Evolutionary conservation across 2,113 vertebrate genomes (phyloP).

Genomic region (Rhinichthys klamathensis): DNA sequence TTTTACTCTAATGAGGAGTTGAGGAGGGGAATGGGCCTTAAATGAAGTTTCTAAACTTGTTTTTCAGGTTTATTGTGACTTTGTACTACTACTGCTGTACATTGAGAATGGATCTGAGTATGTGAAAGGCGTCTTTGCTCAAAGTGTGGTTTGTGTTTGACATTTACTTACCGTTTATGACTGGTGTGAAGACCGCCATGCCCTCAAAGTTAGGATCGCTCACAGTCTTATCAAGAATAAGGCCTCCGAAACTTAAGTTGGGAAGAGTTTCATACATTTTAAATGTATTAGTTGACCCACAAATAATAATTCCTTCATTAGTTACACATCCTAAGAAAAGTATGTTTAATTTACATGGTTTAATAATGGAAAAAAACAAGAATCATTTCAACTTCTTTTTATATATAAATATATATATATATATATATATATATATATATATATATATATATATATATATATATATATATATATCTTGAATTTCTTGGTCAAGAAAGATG

Average conservation of each 20-base stretch:
- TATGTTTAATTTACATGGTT: background rate
- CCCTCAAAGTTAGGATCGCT: slow-evolving; percentile 85
- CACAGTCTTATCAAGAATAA: slow-evolving; percentile 92
- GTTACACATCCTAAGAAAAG: background rate
- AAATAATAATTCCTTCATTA: background rate
- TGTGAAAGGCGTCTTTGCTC: background rate
- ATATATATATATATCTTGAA: no score
- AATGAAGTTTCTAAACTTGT: background rate
- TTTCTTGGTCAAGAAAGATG: background rate
- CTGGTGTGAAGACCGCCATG: slow-evolving; percentile 94
- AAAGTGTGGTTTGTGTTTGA: background rate
- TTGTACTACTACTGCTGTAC: background rate
- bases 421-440: no score
- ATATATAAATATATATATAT: no score
- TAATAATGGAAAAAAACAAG: background rate
- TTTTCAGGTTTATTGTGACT: background rate
- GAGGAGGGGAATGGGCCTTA: background rate
- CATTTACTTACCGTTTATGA: slow-evolving; percentile 89
- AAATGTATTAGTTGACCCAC: background rate
- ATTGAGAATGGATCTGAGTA: background rate
- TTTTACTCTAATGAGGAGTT: background rate
- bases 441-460: no score
- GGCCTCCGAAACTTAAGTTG: slow-evolving; percentile 85
- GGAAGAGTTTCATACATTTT: background rate
- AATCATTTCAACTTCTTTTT: background rate